Conservation (phyloP, 2,113 vertebrate genomes). For the Centropus bengalensis region DNA sequence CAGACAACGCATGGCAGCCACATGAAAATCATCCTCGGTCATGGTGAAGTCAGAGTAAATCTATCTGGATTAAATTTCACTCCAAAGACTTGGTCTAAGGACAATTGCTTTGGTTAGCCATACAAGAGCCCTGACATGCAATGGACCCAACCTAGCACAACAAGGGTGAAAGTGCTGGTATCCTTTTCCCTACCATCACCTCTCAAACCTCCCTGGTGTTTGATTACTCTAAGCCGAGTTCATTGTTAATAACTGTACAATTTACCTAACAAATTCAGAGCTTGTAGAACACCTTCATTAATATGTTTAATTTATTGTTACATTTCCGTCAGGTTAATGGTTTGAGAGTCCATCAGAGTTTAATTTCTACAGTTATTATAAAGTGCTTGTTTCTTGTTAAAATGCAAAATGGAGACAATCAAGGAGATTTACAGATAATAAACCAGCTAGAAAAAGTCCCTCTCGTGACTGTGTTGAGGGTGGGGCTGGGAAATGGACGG, state of each 20-base stretch:
- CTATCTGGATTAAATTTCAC: neutral
- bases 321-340: conserved; percentile 73
- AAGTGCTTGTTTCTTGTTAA: conserved; percentile 67
- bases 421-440: conserved; percentile 51
- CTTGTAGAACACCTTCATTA: conserved; percentile 71
- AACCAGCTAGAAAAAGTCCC: conserved; percentile 41
- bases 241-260: conserved; percentile 70
- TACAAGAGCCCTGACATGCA: neutral
- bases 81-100: neutral
- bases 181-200: neutral
- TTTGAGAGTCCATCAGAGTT: conserved; percentile 57
- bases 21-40: neutral
- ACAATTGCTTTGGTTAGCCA: no score
- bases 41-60: neutral
- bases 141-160: neutral
- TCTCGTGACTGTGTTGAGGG: neutral
- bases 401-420: conserved; percentile 52
- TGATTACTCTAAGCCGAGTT: neutral
- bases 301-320: conserved; percentile 73
- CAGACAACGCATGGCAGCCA: neutral
- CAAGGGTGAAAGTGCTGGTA: neutral
- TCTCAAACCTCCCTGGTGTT: neutral
- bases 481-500: neutral
- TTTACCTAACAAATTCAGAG: conserved; percentile 73
- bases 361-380: conserved; percentile 68